phyloP scores from a whole-genome alignment of 1,140 invertebrate species.

The Zaprionus nigranus region DNA sequence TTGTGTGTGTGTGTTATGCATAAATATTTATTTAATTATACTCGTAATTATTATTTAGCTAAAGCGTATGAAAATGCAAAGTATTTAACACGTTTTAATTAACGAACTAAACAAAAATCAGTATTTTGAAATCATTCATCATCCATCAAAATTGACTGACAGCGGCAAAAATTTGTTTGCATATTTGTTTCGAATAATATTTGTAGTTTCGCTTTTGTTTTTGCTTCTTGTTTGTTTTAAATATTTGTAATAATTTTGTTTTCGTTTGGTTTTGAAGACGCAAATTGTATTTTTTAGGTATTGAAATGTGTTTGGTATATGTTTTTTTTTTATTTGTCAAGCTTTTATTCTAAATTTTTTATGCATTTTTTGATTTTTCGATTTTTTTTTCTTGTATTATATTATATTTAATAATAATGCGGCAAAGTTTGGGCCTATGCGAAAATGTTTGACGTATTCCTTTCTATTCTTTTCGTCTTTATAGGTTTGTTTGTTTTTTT shows the following conservation, averaged over 20 bases:
- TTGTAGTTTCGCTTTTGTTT: conserved; percentile 42
- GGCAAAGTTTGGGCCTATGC: conserved; percentile 71
- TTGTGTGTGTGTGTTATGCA: conserved; percentile 47
- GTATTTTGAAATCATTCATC: conserved; percentile 44
- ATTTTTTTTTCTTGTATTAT: conserved; percentile 13
- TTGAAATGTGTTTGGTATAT: conserved; percentile 73
- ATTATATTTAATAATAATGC: conserved; percentile 71
- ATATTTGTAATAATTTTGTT: conserved; percentile 42
- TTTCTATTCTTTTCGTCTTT: neutral
- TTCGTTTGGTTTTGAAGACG: conserved; percentile 52
- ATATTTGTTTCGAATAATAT: conserved; percentile 46
- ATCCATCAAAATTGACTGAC: conserved; percentile 41
- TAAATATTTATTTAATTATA: conserved; percentile 64
- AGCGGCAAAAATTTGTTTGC: conserved; percentile 35
- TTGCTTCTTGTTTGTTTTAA: conserved; percentile 22
- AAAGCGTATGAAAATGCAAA: conserved; percentile 82
- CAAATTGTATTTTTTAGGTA: conserved; percentile 61
- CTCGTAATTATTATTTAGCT: conserved; percentile 71
- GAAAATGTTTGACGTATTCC: conserved; percentile 57
- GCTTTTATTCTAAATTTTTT: conserved; percentile 39
- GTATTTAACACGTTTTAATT: conserved; percentile 64
- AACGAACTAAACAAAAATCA: conserved; percentile 52
- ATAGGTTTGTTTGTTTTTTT: conserved; percentile 21
- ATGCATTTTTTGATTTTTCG: conserved; percentile 29
- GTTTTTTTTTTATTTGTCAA: conserved; percentile 43